Conservation (phyloP, 23 tunicate species). For the Trididemnum nubilum region DNA sequence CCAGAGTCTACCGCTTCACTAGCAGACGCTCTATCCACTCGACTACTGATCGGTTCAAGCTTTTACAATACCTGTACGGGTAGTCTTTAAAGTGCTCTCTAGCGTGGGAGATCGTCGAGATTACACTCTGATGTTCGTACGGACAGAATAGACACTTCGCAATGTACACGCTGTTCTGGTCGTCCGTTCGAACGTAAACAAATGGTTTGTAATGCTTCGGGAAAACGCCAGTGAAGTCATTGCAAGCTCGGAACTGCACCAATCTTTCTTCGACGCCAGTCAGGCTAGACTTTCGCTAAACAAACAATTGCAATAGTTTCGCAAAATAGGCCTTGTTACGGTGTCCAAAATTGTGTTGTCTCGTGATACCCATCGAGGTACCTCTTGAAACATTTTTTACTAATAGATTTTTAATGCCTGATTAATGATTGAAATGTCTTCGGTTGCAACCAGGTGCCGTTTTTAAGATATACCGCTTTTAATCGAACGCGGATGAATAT, state of each 20-base stretch:
- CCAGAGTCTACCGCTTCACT: too few relatives aligned
- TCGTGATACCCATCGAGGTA: too few relatives aligned
- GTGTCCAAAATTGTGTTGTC: too few relatives aligned
- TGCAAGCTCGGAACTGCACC: background rate
- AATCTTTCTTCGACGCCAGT: background rate
- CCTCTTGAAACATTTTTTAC: too few relatives aligned
- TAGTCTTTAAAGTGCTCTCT: background rate
- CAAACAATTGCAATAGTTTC: background rate
- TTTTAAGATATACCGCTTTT: too few relatives aligned
- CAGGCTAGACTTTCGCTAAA: background rate
- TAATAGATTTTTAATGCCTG: too few relatives aligned
- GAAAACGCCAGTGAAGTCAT: background rate
- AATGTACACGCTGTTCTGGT: background rate
- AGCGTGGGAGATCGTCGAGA: background rate
- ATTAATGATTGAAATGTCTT: too few relatives aligned
- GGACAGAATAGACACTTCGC: background rate
- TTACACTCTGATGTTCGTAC: background rate
- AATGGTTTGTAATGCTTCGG: background rate
- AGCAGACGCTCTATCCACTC: too few relatives aligned
- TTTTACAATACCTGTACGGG: background rate
- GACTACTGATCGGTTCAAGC: too few relatives aligned
- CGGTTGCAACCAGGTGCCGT: too few relatives aligned
- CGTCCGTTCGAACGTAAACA: background rate
- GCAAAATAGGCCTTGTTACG: background rate
- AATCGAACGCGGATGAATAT: too few relatives aligned